phyloP scores from a whole-genome alignment of 2,888 invertebrate species.

The Limnephilus rhombicus region DNA sequence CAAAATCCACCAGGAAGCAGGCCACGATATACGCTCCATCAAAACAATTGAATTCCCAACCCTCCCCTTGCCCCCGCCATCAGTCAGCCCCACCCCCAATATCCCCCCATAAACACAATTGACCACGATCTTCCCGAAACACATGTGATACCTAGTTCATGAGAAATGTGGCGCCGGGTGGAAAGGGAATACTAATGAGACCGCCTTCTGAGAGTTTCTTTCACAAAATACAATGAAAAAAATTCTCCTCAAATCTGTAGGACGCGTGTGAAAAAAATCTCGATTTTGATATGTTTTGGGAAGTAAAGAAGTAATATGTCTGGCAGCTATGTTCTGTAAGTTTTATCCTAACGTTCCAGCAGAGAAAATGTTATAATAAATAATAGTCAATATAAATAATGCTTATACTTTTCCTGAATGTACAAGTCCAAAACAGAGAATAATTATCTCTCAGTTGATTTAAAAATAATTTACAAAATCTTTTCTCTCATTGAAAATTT shows the following conservation, averaged over 20 bases:
- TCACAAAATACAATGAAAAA: background rate
- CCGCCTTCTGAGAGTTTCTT: background rate
- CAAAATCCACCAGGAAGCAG: background rate
- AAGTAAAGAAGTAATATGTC: background rate
- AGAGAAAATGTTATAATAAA: background rate
- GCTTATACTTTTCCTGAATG: too few species aligned
- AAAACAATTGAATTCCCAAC: slow-evolving; percentile 33
- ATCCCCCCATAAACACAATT: background rate
- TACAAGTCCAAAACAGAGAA: too few species aligned
- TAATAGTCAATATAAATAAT: too few species aligned
- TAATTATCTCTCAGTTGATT: too few species aligned
- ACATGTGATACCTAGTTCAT: background rate
- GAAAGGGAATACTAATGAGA: slow-evolving; percentile 2
- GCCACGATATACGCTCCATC: slow-evolving; percentile 21
- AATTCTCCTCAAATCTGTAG: background rate
- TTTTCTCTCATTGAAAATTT: too few species aligned
- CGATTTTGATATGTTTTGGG: background rate
- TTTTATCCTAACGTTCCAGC: background rate
- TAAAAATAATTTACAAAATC: too few species aligned
- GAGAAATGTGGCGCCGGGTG: background rate
- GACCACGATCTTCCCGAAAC: slow-evolving; percentile 23
- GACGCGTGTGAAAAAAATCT: background rate
- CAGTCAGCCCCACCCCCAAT: background rate
- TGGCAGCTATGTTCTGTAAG: background rate
- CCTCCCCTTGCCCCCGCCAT: background rate